Conservation (phyloP, 2,888 invertebrate species). For the Synergus itoensis region DNA sequence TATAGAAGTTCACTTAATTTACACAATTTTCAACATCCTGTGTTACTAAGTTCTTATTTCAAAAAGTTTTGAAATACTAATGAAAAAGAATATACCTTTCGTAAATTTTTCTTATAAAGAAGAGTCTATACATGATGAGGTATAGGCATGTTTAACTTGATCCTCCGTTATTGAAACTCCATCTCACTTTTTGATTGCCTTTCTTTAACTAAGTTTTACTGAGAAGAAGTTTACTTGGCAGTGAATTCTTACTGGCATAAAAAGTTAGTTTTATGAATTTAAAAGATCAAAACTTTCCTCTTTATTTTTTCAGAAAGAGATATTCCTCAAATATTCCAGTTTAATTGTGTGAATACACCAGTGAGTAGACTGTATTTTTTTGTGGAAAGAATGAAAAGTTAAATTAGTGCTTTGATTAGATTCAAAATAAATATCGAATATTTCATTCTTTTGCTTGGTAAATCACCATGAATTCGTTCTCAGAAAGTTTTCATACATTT, state of each 20-base stretch:
- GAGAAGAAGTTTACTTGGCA: neutral
- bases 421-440: neutral
- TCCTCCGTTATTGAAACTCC: neutral
- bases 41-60: neutral
- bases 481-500: conserved; percentile 35
- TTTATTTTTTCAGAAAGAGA: neutral
- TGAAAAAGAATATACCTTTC: neutral
- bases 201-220: neutral
- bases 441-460: neutral
- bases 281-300: neutral
- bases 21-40: neutral
- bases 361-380: neutral
- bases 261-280: conserved; percentile 3
- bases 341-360: neutral
- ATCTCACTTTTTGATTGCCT: neutral
- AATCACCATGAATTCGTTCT: conserved; percentile 22
- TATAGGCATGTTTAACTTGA: conserved; percentile 2
- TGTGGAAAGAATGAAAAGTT: neutral
- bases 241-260: neutral
- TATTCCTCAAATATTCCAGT: neutral
- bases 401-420: neutral
- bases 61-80: neutral
- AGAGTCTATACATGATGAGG: neutral
- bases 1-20: neutral
- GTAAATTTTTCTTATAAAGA: conserved; percentile 17